Base-by-base conservation (phyloP, 2,888 invertebrate species). In the Drosophila subsilvestris region DNA sequence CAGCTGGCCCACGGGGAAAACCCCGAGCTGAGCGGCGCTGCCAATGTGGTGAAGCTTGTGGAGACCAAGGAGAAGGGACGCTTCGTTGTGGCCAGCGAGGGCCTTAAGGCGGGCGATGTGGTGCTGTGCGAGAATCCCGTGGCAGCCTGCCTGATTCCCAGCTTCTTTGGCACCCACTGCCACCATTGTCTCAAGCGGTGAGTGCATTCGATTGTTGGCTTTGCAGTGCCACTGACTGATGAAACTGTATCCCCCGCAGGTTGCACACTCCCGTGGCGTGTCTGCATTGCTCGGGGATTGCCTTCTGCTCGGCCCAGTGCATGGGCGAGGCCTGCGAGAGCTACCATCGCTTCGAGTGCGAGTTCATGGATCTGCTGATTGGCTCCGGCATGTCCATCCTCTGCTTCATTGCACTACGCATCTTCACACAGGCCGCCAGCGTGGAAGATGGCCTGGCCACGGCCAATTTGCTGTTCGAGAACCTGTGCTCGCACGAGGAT, bases 361-460 rank as follows among this genome's bases (percentile, higher is more conserved):
- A 94, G 79, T 95, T 94, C 83, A 92, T 95, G 81, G 95, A 95
- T 76, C 92, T 97, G 8, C 93, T 97, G 56, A 95, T 96, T 74
- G 97, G 97, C 93, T 95, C 96, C 0, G 96, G 97, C 1, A 97
- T 97, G 96, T 97, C 97, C 59, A 93, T 96, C 54, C 92, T 97
- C 3, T 95, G 96, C 75, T 94, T 95, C 85, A 93, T 96, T 49
- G 96, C 97, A 0, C 90, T 97, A 29, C 93, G 97, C 55, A 95
- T 96, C 92, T 93, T 96, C n/a, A 96, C 97, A 0, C 96, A 96
- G 89, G 93, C 94, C 0, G 37, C 79, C 8, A 93, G 54, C 87
- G 88, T 85, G 22, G 90, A 91, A 60, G 72, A 93, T 90, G 91
- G 74, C 76, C 88, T 87, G 18, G 71, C 72, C 45, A 73, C 93